Evolutionary conservation across 1,140 invertebrate genomes (phyloP).

Genomic region (Polypedilum vanderplanki): DNA sequence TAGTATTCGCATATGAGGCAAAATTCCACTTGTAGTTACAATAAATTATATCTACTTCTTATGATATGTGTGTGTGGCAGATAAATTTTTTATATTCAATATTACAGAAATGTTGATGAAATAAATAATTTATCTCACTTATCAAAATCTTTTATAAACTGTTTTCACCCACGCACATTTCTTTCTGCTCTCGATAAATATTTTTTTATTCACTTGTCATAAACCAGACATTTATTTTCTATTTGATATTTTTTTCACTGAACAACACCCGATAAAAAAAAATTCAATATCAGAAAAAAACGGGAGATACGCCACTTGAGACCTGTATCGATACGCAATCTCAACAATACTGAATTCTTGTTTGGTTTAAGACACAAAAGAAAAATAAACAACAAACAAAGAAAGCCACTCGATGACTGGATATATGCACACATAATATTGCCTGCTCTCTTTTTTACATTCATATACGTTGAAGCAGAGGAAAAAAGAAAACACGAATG

Average conservation of each 20-base stretch:
- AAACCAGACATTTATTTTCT: not conserved
- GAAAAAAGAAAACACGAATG: not conserved
- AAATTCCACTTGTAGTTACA: not conserved
- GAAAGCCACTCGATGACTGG: not conserved
- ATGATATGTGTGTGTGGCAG: not conserved
- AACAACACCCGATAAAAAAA: not conserved
- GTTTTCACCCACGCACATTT: conserved; percentile 23
- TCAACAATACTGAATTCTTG: conserved; percentile 28
- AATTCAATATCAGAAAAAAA: not conserved
- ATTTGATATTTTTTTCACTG: not conserved
- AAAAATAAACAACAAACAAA: conserved; percentile 25
- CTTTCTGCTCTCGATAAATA: not conserved
- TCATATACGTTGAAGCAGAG: not conserved
- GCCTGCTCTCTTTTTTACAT: not conserved
- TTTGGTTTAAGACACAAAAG: not conserved
- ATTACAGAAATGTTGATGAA: conserved; percentile 4
- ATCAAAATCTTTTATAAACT: conserved; percentile 27
- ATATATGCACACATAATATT: too few species aligned
- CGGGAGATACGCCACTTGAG: not conserved
- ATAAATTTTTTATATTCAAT: not conserved
- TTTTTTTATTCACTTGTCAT: not conserved
- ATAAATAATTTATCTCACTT: conserved; percentile 25
- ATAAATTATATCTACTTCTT: conserved; percentile 1
- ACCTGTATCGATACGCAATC: conserved; percentile 25
- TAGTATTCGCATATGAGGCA: not conserved